Percentiles rank a stretch among this genome's conserved stretches.
Conservation (phyloP, 2,888 invertebrate genomes). For the Oscheius sp. region DNA sequence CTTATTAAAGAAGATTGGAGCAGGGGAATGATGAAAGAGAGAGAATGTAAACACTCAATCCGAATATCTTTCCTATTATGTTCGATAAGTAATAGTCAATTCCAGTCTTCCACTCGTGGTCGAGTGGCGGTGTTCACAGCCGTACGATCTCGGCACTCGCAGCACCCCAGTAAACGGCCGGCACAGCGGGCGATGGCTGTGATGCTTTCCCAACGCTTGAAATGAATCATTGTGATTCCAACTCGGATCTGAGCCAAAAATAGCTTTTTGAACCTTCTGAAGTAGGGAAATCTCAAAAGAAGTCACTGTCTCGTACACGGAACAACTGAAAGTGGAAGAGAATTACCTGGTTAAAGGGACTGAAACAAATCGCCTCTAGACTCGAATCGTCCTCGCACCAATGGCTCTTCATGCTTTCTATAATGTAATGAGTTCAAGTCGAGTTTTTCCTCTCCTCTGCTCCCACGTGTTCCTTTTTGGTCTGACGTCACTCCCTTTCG, state of each 20-base stretch:
- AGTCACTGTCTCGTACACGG: too few relatives aligned
- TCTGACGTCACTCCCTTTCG: not conserved
- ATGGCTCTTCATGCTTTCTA: not conserved
- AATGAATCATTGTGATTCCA: conserved; percentile 21
- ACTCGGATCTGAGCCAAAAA: conserved; percentile 26
- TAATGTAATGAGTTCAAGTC: not conserved
- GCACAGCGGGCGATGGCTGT: conserved; percentile 7
- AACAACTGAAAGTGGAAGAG: too few relatives aligned
- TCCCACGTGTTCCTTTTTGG: not conserved
- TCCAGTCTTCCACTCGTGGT: not conserved
- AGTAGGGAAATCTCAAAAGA: too few relatives aligned
- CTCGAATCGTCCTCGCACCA: not conserved
- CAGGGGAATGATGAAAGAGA: not conserved
- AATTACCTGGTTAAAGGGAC: too few relatives aligned
- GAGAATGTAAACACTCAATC: not conserved
- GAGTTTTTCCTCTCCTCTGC: not conserved
- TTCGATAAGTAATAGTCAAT: not conserved
- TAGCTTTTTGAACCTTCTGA: too few relatives aligned
- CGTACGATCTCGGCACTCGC: conserved; percentile 13
- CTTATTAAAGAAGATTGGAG: not conserved
- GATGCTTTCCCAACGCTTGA: conserved; percentile 35
- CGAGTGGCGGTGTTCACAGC: conserved; percentile 11
- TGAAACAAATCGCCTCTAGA: not conserved
- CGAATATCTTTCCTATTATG: not conserved
- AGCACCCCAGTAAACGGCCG: not conserved